Evolutionary conservation across 2,888 invertebrate genomes (phyloP).

Genomic region (Eristalinus aeneus): DNA sequence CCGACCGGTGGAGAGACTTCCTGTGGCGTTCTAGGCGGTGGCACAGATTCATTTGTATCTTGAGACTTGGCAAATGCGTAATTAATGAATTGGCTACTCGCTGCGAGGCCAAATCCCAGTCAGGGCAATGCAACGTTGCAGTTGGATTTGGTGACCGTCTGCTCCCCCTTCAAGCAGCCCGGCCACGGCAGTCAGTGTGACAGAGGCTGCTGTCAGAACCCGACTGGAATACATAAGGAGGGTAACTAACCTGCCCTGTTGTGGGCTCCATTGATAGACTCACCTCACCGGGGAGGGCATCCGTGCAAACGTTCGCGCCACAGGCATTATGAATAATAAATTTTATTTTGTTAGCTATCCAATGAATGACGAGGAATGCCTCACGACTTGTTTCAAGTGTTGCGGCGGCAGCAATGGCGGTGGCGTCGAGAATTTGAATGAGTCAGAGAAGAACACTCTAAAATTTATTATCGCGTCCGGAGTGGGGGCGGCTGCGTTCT

Average conservation of each 20-base stretch:
- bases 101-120: background rate
- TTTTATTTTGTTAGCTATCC: slow-evolving; percentile 33
- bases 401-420: background rate
- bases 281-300: background rate
- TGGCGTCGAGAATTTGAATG: slow-evolving; percentile 57
- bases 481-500: slow-evolving; percentile 7
- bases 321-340: slow-evolving; percentile 61
- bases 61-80: slow-evolving; percentile 42
- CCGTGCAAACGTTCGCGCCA: slow-evolving; percentile 36
- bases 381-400: slow-evolving; percentile 21
- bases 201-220: slow-evolving; percentile 22
- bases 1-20: slow-evolving; percentile 3
- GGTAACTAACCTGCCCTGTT: slow-evolving; percentile 69
- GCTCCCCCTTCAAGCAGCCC: background rate
- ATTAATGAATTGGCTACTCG: slow-evolving; percentile 16
- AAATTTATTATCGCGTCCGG: slow-evolving; percentile 34
- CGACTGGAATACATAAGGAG: slow-evolving; percentile 62
- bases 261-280: slow-evolving; percentile 45
- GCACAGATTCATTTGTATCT: slow-evolving; percentile 25
- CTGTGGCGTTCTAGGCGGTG: slow-evolving; percentile 9
- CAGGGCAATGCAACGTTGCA: slow-evolving; percentile 11
- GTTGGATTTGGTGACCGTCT: background rate
- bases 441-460: slow-evolving; percentile 39
- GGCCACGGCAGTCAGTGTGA: background rate
- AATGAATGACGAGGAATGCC: slow-evolving; percentile 45